Conservation (phyloP, 2,113 vertebrate species). For the Pandion haliaetus region DNA sequence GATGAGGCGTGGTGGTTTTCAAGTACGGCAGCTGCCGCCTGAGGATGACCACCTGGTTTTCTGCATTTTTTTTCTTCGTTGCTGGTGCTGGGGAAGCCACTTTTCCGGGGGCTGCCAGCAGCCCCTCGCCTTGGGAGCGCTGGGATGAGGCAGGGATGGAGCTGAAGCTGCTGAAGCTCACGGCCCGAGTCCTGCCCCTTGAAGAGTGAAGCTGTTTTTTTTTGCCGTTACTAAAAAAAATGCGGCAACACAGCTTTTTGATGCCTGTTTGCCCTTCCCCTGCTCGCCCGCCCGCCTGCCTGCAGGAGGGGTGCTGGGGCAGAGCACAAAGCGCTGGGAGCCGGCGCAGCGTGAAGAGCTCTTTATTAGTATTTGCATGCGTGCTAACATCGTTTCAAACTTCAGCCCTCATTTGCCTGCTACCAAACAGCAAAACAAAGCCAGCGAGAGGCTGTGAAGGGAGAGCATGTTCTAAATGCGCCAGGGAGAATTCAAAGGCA, state of each 20-base stretch:
- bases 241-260: rapidly evolving
- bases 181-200: rapidly evolving
- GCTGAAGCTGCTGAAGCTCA: background rate
- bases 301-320: background rate
- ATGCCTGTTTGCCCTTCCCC: rapidly evolving
- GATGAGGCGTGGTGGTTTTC: rapidly evolving
- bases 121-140: too few relatives aligned
- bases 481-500: slow-evolving; percentile 48
- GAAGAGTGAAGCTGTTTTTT: background rate
- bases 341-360: background rate
- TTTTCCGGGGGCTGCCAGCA: background rate
- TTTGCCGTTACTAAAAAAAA: rapidly evolving
- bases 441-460: background rate
- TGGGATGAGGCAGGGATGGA: background rate
- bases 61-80: background rate
- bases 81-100: background rate
- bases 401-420: slow-evolving; percentile 22
- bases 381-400: background rate
- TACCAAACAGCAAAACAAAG: background rate
- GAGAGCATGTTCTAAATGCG: background rate
- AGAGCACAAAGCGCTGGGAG: rapidly evolving
- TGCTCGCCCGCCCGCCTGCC: background rate
- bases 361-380: background rate
- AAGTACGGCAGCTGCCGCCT: rapidly evolving
- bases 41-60: background rate